phyloP scores from a whole-genome alignment of 2,113 vertebrate genomes.

The Ascaphus truei region DNA sequence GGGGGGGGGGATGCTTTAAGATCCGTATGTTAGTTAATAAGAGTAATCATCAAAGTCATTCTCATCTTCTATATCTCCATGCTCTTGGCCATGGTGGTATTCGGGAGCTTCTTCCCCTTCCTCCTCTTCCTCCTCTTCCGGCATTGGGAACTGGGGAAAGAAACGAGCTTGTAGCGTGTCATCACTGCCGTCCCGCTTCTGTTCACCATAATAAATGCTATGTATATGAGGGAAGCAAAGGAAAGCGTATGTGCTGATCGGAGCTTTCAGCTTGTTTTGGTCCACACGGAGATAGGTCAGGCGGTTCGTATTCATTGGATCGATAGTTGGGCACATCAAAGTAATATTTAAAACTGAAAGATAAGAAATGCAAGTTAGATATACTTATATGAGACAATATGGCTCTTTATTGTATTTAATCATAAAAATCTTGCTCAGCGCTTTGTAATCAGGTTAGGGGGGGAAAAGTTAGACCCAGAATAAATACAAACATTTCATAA shows the following conservation, averaged over 20 bases:
- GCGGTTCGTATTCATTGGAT: constrained; percentile 54
- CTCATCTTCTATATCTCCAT: constrained; percentile 46
- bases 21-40: constrained; percentile 43
- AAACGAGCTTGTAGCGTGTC: constrained; percentile 49
- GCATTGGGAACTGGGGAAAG: constrained; percentile 52
- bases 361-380: constrained; percentile 38
- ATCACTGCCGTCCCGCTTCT: constrained; percentile 49
- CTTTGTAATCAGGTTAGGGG: no score
- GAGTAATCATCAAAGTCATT: constrained; percentile 49
- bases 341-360: constrained; percentile 72
- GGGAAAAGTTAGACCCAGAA: no score
- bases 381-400: not conserved
- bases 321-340: constrained; percentile 67
- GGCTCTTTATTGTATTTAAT: not conserved
- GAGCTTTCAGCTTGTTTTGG: constrained; percentile 68
- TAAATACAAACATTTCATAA: no score
- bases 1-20: no score
- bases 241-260: constrained; percentile 61
- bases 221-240: constrained; percentile 71
- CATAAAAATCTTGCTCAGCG: not conserved
- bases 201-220: constrained; percentile 74
- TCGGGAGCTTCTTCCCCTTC: constrained; percentile 4
- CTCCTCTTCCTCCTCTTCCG: constrained; percentile 48
- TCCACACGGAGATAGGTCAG: constrained; percentile 74
- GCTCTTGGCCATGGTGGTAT: constrained; percentile 39